Evolutionary conservation across 2,888 invertebrate genomes (phyloP), one percentile per base, ranked within the genome.

Genomic region (Drosophila sordidula): DNA sequence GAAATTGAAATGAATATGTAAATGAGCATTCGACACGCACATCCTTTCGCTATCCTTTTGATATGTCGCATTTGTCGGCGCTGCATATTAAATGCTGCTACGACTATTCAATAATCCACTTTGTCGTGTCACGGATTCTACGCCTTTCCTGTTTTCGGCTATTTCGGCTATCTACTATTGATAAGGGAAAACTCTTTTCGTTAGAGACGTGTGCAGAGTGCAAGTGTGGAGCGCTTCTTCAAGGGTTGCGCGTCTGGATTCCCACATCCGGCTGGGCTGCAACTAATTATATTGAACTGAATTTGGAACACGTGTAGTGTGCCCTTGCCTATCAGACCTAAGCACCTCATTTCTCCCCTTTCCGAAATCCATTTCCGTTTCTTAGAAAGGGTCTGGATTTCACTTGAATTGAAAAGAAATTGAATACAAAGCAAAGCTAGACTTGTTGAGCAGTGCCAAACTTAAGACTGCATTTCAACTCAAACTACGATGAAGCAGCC

Each of bases 261-360:
- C 56, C 57, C 72, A 69, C 61, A 72, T 85, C 83, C 83, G 83
- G 86, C 61, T 61, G n/a, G 62, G 75, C 75, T 78, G 71, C 57
- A 67, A 46, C 78, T 62, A 82, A 85, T 83, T 83, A 70, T 68
- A 84, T 70, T 61, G 66, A 74, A 64, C 64, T 46, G 56, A 67
- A 80, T 82, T 73, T 57, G 44, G 64, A 82, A 80, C 86, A 83
- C 86, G 86, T 83, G 69, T 89, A 72, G 16, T 39, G 4, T 45
- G 32, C 36, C 42, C 56, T 54, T 38, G 12, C 4, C 39, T 49
- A 29, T 45, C 45, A 25, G 11, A 4, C 18, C 6, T 6, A 45
- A 45, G 8, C 29, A 22, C 38, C 6, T 26, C 12, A 34, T n/a
- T 14, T 26, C 41, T 22, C 5, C 44, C 14, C 29, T 25, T 36